phyloP scores from a whole-genome alignment of 64 coral and sea anemone genomes.

The Stylophora pistillata region DNA sequence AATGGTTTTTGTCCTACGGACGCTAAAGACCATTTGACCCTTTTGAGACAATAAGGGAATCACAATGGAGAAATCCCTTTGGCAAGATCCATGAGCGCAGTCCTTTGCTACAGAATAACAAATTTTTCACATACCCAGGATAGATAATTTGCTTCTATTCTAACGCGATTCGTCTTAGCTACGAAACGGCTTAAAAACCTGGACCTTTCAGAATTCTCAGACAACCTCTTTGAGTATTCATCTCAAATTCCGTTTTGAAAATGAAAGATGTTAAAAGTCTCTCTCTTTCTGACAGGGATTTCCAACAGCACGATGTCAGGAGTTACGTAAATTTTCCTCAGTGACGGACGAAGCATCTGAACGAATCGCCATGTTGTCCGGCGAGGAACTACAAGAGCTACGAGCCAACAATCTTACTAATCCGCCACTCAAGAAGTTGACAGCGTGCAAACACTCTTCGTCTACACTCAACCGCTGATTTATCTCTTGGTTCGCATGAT shows the following conservation, averaged over 20 bases:
- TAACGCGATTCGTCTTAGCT: no score
- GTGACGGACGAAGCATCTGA: not conserved
- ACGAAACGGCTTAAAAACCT: no score
- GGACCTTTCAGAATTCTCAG: no score
- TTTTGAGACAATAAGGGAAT: constrained; percentile 1
- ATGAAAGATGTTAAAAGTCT: no score
- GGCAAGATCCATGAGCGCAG: constrained; percentile 17
- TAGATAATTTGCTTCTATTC: no score
- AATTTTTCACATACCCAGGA: no score
- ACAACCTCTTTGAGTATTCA: no score
- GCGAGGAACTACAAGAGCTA: not conserved
- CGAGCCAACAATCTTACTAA: not conserved
- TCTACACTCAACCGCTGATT: not conserved
- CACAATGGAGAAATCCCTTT: constrained; percentile 22
- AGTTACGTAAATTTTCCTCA: no score
- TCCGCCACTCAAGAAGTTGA: not conserved
- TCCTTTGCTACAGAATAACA: not conserved
- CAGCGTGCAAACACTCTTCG: not conserved
- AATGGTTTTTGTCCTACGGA: constrained; percentile 51
- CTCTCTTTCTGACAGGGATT: no score
- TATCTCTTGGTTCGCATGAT: not conserved
- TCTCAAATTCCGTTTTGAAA: no score
- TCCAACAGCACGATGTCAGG: no score
- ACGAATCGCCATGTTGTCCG: not conserved
- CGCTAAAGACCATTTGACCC: constrained; percentile 80